These are phyloP conservation scores for Cryptocephalus moraei DNA, from an alignment of 2,888 invertebrate genomes.

Conservation along the genomic window DNA sequence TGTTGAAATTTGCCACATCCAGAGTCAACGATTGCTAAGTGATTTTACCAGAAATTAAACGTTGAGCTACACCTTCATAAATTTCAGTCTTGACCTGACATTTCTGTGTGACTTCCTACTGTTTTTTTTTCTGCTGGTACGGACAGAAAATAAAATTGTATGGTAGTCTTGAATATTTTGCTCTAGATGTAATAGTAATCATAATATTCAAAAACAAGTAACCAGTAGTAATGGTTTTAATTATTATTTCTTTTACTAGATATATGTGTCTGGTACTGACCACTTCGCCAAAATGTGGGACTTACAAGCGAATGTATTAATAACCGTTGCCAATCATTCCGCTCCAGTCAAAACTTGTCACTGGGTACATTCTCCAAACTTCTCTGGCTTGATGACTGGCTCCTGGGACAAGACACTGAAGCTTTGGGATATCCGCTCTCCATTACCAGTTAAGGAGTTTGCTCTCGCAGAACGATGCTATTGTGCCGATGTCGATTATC, in stretches of 20 bases:
- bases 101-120: no score
- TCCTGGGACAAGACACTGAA: slow-evolving; percentile 97
- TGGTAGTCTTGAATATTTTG: no score
- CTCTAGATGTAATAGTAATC: no score
- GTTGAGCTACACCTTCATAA: no score
- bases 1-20: no score
- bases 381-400: slow-evolving; percentile 96
- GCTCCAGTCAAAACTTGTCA: slow-evolving; percentile 94
- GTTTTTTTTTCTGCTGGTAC: no score
- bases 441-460: slow-evolving; percentile 83
- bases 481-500: slow-evolving; percentile 96
- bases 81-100: no score
- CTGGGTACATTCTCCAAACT: slow-evolving; percentile 92
- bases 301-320: slow-evolving; percentile 75
- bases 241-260: slow-evolving; percentile 41
- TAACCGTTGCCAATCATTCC: slow-evolving; percentile 91
- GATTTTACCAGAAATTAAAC: no score
- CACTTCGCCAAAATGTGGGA: slow-evolving; percentile 94
- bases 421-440: slow-evolving; percentile 95
- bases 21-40: no score
- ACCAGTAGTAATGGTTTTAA: not conserved
- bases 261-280: slow-evolving; percentile 85
- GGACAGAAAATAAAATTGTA: no score
- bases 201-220: not conserved
- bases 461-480: slow-evolving; percentile 89